Conservation (phyloP, 1,140 invertebrate species). For the Phenacoccus solenopsis region DNA sequence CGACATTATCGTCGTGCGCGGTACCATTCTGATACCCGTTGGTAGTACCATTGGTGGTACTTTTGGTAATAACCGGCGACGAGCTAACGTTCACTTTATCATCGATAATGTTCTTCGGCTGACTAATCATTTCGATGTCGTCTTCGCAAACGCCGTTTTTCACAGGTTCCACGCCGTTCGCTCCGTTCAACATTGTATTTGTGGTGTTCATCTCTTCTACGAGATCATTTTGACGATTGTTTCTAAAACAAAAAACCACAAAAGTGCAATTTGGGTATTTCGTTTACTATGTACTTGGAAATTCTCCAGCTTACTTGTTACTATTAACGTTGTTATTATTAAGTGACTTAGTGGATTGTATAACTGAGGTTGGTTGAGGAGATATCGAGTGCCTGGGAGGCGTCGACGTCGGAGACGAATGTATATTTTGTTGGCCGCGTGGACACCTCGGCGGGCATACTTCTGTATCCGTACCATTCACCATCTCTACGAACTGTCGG, state of each 20-base stretch:
- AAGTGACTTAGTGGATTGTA: slow-evolving; percentile 56
- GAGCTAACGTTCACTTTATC: neutral
- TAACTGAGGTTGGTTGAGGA: slow-evolving; percentile 53
- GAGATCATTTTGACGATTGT: slow-evolving; percentile 22
- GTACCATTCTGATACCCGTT: slow-evolving; percentile 56
- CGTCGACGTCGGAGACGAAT: slow-evolving; percentile 32
- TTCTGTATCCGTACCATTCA: slow-evolving; percentile 68
- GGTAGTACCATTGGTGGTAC: slow-evolving; percentile 27
- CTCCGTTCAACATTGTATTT: slow-evolving; percentile 29
- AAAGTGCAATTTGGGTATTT: neutral
- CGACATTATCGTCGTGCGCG: slow-evolving; percentile 32
- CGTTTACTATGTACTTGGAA: neutral
- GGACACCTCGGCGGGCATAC: slow-evolving; percentile 32
- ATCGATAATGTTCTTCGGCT: neutral
- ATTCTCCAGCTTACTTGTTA: slow-evolving; percentile 26
- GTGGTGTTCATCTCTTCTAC: slow-evolving; percentile 39
- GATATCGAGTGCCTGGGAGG: slow-evolving; percentile 34
- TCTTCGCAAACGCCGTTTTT: slow-evolving; percentile 6
- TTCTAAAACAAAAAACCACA: neutral
- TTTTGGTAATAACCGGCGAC: slow-evolving; percentile 13
- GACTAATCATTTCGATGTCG: slow-evolving; percentile 18
- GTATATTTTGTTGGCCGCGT: slow-evolving; percentile 4
- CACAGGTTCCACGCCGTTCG: slow-evolving; percentile 27
- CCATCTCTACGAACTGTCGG: slow-evolving; percentile 94
- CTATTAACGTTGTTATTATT: slow-evolving; percentile 38